Evolutionary conservation across 2,113 vertebrate genomes (phyloP), one percentile per base, ranked within the genome.

Genomic region (Rhabdomys dilectus): DNA sequence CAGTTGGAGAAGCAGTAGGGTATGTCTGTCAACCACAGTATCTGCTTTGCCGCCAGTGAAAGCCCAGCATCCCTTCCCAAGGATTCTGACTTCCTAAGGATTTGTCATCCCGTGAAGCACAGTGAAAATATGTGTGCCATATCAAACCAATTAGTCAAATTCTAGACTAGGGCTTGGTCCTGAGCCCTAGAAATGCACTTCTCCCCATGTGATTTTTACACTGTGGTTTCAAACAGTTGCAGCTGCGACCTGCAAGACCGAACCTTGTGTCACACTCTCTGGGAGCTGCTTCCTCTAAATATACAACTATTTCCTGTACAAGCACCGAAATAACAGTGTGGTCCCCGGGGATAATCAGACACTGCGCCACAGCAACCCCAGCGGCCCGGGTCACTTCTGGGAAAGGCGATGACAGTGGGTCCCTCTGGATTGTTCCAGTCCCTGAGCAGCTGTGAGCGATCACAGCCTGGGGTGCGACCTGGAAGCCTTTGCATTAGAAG

Each of bases 351-450:
- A 78, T 77, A 62, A 48, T 42, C 45, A 53, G 53, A 60, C 58
- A 68, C 17, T 34, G 8, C 73, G 48, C 51, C 76, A 39, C 31
- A 88, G 70, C 36, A 91, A 42, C 73, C 76, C 36, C n/a, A 7
- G 3, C 21, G 76, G 3, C 45, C 29, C 0, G 9, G 34, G 19
- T 22, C 2, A 10, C 76, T n/a, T 60, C 26, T 0, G 62, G 70
- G 91, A 97, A 93, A 93, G 82, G 21, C 8, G 6, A 0, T 26
- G 48, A 42, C 39, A 58, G 78, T 3, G 10, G 26, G 75, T 56
- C 34, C 24, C 56, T 48, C 51, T 75, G 73, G 7, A 51, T 12
- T 91, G n/a, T 66, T 92, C 21, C 29, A 21, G 45, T 2, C 72
- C 10, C 75, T 29, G 11, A 5, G 19, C 26, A 51, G 56, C 39